phyloP scores from a whole-genome alignment of 2,113 vertebrate genomes.

The Hippopotamus amphibius region DNA sequence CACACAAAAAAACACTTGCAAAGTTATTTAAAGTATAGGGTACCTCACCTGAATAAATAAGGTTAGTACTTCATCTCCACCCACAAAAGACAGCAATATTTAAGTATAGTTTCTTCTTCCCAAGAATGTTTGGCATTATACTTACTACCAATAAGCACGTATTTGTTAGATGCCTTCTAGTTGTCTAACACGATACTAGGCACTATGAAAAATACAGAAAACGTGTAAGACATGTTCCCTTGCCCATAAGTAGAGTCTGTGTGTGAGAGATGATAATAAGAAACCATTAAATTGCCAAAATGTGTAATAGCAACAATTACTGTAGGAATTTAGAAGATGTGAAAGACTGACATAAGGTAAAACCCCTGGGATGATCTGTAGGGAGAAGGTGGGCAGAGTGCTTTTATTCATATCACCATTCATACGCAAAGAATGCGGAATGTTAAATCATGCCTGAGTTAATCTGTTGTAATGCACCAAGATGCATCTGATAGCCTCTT shows the following conservation, averaged over 20 bases:
- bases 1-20: background rate
- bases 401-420: background rate
- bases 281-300: background rate
- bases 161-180: background rate
- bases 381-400: background rate
- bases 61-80: background rate
- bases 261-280: background rate
- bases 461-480: background rate
- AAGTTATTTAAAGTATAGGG: background rate
- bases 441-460: background rate
- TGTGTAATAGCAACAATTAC: background rate
- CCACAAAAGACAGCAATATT: background rate
- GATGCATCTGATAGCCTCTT: background rate
- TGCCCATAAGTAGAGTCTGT: background rate
- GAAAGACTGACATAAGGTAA: background rate
- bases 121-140: background rate
- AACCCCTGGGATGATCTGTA: background rate
- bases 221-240: background rate
- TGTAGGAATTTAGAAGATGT: background rate
- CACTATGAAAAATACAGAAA: background rate
- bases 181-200: background rate
- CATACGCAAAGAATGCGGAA: background rate
- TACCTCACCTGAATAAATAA: background rate
- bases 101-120: constrained; percentile 8
- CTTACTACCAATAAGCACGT: background rate